Percentiles rank a stretch among this genome's conserved stretches.
These are phyloP conservation scores for Arge pagana DNA, from an alignment of 2,888 invertebrate genomes.

Conservation along the genomic window DNA sequence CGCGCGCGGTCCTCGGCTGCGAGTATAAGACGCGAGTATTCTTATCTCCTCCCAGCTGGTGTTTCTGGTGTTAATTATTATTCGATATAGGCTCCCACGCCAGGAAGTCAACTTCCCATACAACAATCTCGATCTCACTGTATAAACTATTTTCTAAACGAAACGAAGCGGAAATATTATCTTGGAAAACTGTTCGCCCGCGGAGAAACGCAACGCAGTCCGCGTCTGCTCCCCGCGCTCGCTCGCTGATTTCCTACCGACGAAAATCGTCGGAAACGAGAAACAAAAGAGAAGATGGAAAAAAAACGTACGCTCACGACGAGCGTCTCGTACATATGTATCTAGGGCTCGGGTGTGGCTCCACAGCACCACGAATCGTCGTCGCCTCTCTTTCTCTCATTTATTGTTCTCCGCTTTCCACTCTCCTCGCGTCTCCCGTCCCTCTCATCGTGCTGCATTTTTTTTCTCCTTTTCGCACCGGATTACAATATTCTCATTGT, in stretches of 20 bases:
- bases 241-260: too few species aligned
- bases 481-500: conserved; percentile 47
- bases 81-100: conserved; percentile 43
- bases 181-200: not conserved
- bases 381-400: not conserved
- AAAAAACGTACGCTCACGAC: too few species aligned
- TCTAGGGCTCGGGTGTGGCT: conserved; percentile 40
- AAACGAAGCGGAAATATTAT: too few species aligned
- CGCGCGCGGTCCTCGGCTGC: too few species aligned
- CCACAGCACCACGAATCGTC: conserved; percentile 39
- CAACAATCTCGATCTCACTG: conserved; percentile 1
- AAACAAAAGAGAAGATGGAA: too few species aligned
- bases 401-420: not conserved
- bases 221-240: too few species aligned
- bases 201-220: not conserved
- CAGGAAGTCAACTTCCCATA: conserved; percentile 48
- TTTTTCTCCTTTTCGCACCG: conserved; percentile 27
- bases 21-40: too few species aligned
- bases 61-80: conserved; percentile 40
- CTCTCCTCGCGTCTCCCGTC: not conserved
- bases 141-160: too few species aligned
- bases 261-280: too few species aligned
- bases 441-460: not conserved
- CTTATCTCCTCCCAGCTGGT: conserved; percentile 6
- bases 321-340: conserved; percentile 17